A percentile compares a stretch with the other conserved stretches of the same genome.
Evolutionary conservation across 2,888 invertebrate genomes (phyloP).

Genomic region (Plusia festucae): DNA sequence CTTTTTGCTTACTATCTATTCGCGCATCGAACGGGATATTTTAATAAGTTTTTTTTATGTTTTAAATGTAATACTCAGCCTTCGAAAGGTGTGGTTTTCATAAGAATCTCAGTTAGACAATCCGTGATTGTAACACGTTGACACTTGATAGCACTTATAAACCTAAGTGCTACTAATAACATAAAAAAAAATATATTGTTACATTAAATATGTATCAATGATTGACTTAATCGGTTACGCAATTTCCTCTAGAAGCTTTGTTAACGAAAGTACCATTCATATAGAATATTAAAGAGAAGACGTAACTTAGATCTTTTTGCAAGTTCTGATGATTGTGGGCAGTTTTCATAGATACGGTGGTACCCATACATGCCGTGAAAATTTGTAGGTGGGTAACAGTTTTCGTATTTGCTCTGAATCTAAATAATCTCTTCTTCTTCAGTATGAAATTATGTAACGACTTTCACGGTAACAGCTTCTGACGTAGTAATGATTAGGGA

Average conservation of each 20-base stretch:
- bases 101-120: background rate
- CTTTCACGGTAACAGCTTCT: too few relatives aligned
- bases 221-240: too few relatives aligned
- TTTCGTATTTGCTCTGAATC: background rate
- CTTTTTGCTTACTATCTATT: background rate
- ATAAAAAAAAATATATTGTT: too few relatives aligned
- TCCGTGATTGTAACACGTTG: background rate
- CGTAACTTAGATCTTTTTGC: too few relatives aligned
- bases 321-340: too few relatives aligned
- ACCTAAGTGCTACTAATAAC: background rate
- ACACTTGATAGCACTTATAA: background rate
- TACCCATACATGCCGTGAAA: background rate
- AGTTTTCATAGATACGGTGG: too few relatives aligned
- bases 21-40: too few relatives aligned
- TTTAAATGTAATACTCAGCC: background rate
- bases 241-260: conserved; percentile 16
- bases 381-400: background rate
- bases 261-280: conserved; percentile 18
- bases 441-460: background rate
- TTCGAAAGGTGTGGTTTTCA: background rate
- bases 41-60: background rate
- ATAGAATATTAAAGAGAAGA: too few relatives aligned
- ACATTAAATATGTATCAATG: too few relatives aligned
- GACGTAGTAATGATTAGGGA: too few relatives aligned
- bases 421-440: background rate